These are phyloP conservation scores for Aphidius ervi DNA, from an alignment of 1,140 invertebrate genomes.

Conservation along the genomic window DNA sequence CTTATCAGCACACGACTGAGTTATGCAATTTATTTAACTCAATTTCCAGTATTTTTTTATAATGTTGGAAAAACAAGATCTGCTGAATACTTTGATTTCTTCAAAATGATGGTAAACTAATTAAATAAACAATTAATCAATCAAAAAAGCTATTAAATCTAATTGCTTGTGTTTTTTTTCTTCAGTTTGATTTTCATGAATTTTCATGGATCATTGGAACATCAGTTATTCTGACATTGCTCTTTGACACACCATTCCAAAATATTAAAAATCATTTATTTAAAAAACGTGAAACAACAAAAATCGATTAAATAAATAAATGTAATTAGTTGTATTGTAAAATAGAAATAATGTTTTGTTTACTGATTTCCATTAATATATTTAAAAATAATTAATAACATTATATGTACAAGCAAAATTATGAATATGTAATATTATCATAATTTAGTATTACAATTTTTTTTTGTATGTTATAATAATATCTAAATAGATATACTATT, in stretches of 20 bases:
- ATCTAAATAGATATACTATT: too few species aligned
- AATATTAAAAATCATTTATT: constrained; percentile 58
- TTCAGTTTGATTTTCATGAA: constrained; percentile 59
- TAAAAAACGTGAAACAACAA: constrained; percentile 27
- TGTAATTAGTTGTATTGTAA: neutral
- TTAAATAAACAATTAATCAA: neutral
- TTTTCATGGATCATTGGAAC: constrained; percentile 54
- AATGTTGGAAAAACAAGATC: constrained; percentile 59
- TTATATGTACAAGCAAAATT: too few species aligned
- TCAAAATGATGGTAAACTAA: constrained; percentile 51
- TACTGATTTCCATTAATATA: constrained; percentile 4
- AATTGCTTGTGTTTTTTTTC: constrained; percentile 27
- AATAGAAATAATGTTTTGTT: constrained; percentile 1
- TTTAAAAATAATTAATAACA: neutral
- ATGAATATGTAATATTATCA: too few species aligned
- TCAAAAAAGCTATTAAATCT: neutral
- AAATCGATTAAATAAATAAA: neutral
- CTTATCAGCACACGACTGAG: constrained; percentile 61
- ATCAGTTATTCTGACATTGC: constrained; percentile 59
- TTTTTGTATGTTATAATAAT: too few species aligned
- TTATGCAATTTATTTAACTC: constrained; percentile 64
- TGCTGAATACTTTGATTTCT: constrained; percentile 55
- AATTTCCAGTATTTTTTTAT: constrained; percentile 67
- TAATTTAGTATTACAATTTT: too few species aligned
- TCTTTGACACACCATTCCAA: constrained; percentile 67